These are phyloP conservation scores for Tipula vernalis DNA, from an alignment of 2,888 invertebrate species.

Conservation along the genomic window DNA sequence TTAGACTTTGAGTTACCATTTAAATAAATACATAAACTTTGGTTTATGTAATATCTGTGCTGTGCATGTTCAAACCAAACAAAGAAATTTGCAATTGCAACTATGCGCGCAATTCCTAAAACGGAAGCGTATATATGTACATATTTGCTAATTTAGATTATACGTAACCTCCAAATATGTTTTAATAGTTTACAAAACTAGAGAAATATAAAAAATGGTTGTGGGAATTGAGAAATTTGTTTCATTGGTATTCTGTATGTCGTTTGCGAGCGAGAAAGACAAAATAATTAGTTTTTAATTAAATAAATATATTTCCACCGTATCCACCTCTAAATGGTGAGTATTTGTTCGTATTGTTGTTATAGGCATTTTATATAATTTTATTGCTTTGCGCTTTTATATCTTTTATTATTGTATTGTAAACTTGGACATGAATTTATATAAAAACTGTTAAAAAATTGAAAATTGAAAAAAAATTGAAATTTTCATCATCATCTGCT, in stretches of 20 bases:
- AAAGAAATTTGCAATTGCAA: background rate
- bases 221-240: constrained; percentile 4
- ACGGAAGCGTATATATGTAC: background rate
- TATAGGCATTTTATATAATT: background rate
- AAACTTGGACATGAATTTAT: background rate
- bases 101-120: background rate
- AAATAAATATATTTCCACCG: background rate
- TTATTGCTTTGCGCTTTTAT: background rate
- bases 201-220: background rate
- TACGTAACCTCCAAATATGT: background rate
- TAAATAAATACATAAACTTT: background rate
- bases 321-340: background rate
- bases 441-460: background rate
- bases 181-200: background rate
- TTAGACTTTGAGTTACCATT: background rate
- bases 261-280: background rate
- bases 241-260: background rate
- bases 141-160: background rate
- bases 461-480: too few relatives aligned
- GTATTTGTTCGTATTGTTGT: background rate
- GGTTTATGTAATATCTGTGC: background rate
- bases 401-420: background rate
- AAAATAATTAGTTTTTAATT: background rate
- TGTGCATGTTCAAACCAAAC: background rate
- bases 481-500: background rate